Base-by-base conservation (phyloP, 1,140 invertebrate genomes). In the Chymomyza costata region DNA sequence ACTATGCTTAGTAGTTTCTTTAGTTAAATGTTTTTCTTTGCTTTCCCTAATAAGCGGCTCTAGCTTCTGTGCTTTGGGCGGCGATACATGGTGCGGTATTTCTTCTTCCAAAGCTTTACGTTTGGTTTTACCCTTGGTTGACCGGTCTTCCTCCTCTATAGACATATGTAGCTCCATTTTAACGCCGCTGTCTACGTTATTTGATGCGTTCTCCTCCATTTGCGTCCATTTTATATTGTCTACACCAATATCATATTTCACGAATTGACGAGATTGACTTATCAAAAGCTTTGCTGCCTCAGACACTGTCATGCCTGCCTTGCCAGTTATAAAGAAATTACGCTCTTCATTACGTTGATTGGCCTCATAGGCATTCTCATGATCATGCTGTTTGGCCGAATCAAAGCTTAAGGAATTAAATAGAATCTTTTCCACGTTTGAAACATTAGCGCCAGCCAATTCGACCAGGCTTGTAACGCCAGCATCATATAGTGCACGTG, bases 221-320 rank as follows among this genome's bases (percentile, higher is more conserved):
- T 67, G 70, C 1, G 67, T 70, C 90, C 90, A 91, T 62, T 89
- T 89, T 6, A 90, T 89, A 51, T 88, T 87, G 14, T 78, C 80
- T 1, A 90, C 86, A 3, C 90, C 90, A 48, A 91, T 88, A 85
- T 91, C 90, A 48, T 86, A 71, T 76, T 91, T 86, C 3, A 94
- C 84, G 85, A 91, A 90, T 57, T 87, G 86, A 69, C 94, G 90
- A 11, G 96, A 95, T 87, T 97, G 94, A 25, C 88, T 65, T 28
- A 98, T 92, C 2, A 98, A 87, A 40, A 94, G 87, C 50, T 88
- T 76, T 13, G 96, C 94, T 11, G 95, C 95, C 86, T 97, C 92
- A 52, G 87, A 88, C 34, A 94, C 91, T 28, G 94, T 95, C 48
- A 97, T 87, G 18, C 80, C 93, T 73, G 92, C 89, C 84, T 90